A percentile compares a stretch with the other conserved stretches of the same genome.
Conservation (phyloP, 1,140 invertebrate genomes). For the Diorhabda carinulata region DNA sequence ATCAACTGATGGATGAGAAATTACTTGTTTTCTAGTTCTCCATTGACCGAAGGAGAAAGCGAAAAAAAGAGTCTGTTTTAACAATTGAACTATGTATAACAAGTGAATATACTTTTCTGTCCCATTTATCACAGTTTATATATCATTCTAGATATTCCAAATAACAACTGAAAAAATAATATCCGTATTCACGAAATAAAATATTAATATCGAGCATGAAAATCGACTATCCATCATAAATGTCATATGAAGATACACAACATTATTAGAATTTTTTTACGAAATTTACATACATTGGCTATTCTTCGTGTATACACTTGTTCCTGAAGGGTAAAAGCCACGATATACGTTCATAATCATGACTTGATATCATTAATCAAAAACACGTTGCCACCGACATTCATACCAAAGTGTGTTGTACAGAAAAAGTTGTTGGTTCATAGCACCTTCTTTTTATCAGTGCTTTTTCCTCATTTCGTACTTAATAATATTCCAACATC, state of each 20-base stretch:
- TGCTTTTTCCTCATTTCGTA: background rate
- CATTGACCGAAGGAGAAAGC: too few species aligned
- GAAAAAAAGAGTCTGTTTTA: too few species aligned
- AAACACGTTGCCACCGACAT: slow-evolving; percentile 1
- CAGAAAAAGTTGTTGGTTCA: slow-evolving; percentile 2
- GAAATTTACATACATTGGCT: background rate
- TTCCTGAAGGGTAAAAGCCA: background rate
- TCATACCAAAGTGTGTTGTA: slow-evolving; percentile 1
- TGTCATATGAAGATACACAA: background rate
- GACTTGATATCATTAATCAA: background rate
- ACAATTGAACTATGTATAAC: too few species aligned
- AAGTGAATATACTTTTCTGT: too few species aligned
- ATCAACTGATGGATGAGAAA: too few species aligned
- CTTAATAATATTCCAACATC: slow-evolving; percentile 1
- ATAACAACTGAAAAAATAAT: too few species aligned
- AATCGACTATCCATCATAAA: background rate
- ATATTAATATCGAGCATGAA: background rate
- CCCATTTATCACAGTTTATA: too few species aligned
- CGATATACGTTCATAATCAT: slow-evolving; percentile 2
- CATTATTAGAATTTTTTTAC: background rate
- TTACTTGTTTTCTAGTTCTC: too few species aligned
- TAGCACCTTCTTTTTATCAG: slow-evolving; percentile 2
- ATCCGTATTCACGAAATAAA: too few species aligned
- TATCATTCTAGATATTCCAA: too few species aligned
- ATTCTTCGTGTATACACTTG: background rate